Evolutionary conservation across 2,797 vertebrate genomes (phyloP).

Genomic region (Xenopus petersii): DNA sequence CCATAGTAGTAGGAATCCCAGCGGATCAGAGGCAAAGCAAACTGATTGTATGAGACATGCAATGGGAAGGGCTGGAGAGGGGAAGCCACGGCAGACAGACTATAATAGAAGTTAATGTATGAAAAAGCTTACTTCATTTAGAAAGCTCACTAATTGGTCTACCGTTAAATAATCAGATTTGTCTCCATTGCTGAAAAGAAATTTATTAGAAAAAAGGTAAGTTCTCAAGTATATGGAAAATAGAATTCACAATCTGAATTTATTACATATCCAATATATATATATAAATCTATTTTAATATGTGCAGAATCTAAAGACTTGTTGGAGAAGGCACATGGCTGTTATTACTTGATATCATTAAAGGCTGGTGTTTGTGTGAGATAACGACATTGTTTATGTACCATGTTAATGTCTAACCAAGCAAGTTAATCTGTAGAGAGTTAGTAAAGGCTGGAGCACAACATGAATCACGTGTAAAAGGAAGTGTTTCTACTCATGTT

Average conservation of each 20-base stretch:
- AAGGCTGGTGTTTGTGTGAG: no score
- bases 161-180: slow-evolving; percentile 99
- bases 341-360: no score
- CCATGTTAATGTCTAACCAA: slow-evolving; percentile 76
- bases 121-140: slow-evolving; percentile 99
- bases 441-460: slow-evolving; percentile 85
- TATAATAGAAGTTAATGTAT: slow-evolving; percentile 88
- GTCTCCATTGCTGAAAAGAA: slow-evolving; percentile 99
- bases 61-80: slow-evolving; percentile 62
- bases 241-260: slow-evolving; percentile 75
- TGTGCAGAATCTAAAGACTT: no score
- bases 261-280: not conserved
- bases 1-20: slow-evolving; percentile 64
- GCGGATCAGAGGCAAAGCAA: slow-evolving; percentile 58
- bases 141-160: slow-evolving; percentile 99
- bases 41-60: slow-evolving; percentile 62
- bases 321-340: no score
- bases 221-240: slow-evolving; percentile 70
- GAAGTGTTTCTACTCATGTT: not conserved
- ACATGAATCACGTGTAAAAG: slow-evolving; percentile 11
- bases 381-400: slow-evolving; percentile 41
- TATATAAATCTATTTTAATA: no score
- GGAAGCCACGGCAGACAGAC: slow-evolving; percentile 83
- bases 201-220: slow-evolving; percentile 89
- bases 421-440: slow-evolving; percentile 80